phyloP scores from a whole-genome alignment of 2,797 vertebrate genomes.

The Glossophaga mutica region DNA sequence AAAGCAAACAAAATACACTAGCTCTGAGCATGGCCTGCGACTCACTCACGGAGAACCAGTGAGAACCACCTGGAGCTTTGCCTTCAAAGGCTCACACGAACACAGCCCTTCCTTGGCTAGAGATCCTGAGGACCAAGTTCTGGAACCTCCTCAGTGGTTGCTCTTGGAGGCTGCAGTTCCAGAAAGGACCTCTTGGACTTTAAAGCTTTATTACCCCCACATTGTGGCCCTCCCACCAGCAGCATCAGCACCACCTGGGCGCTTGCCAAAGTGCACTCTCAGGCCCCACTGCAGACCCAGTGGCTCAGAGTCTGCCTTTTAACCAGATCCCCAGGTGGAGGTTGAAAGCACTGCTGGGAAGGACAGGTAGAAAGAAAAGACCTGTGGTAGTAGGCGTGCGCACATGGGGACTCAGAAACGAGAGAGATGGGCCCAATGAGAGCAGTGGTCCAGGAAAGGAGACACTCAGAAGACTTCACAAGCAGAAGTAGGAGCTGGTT shows the following conservation, averaged over 20 bases:
- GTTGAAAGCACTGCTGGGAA: background rate
- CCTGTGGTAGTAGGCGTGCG: fast-evolving
- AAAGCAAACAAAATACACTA: too few relatives aligned
- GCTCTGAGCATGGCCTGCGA: background rate
- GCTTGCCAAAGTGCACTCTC: background rate
- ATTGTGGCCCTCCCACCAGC: background rate
- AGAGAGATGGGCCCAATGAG: background rate
- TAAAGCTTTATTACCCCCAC: background rate
- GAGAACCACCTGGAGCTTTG: background rate
- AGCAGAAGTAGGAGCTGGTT: background rate
- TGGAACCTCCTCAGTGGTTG: background rate
- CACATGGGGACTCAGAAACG: background rate
- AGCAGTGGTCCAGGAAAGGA: background rate
- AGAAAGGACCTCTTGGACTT: background rate
- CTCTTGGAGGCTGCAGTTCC: background rate
- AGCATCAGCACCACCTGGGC: background rate
- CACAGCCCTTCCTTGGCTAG: background rate
- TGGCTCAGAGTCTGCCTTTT: background rate
- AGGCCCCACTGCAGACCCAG: background rate
- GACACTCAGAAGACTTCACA: background rate
- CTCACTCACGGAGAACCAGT: background rate
- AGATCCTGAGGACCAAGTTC: background rate
- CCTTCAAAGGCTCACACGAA: background rate
- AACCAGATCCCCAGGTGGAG: background rate
- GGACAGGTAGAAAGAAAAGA: too few relatives aligned